Evolutionary conservation across 2,797 vertebrate species (phyloP), one percentile per base, ranked within the genome.

Genomic region (Phalloptychus januarius): DNA sequence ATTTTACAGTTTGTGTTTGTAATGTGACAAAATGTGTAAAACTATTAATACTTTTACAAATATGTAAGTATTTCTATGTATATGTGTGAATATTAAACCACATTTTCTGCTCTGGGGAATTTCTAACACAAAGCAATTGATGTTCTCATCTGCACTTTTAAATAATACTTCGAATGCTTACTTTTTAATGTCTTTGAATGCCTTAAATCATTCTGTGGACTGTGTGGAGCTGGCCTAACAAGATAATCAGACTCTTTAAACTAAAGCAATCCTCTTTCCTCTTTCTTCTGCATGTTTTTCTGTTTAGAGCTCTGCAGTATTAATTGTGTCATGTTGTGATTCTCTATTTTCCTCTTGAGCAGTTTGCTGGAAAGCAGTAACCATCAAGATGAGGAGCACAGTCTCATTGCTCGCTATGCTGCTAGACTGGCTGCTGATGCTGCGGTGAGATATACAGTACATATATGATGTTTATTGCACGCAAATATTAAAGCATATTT

Each of bases 371-470:
- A 99, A 92, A 97, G 96, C 74, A 96, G 96, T 71, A 97, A 95
- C 91, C 96, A 98, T 88, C 96, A 99, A 88, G 98, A 99, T 88
- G 98, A 99, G 92, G 98, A 99, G 54, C 98, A 99, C 93, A 97
- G 96, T 88, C 96, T 99, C 94, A 99, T 99, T 76, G 97, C 98
- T 91, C 98, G 98, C 93, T 99, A 99, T 2, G 98, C 98, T 83
- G 98, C 98, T 81, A 96, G 98, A 91, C 96, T 99, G 94, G 98
- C 98, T 89, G 97, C 97, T 85, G 98, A 99, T 94, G 97, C 97
- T 79, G 94, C 93, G 93, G 98, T 99, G 96, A 98, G 97, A 96
- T 86, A 89, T 74, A 56, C 77, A 82, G 65, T 28, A 61, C 46
- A 72, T 38, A 72, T 38, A 23, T 74, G 77, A 83, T 48, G 82